phyloP scores from a whole-genome alignment of 2,888 invertebrate genomes.

The Sepiola atlantica region DNA sequence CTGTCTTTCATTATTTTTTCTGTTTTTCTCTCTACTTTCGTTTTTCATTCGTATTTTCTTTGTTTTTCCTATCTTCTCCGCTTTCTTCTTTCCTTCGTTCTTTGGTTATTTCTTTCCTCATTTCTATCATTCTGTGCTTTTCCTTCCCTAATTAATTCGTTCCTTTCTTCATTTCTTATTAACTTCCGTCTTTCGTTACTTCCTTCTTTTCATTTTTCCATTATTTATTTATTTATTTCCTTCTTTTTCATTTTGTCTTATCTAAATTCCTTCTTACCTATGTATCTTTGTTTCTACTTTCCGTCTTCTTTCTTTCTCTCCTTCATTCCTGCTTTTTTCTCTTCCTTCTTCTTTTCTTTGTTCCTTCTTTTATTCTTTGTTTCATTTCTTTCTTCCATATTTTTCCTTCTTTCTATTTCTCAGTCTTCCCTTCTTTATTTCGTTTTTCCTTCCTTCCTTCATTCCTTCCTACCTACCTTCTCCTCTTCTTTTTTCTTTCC shows the following conservation, averaged over 20 bases:
- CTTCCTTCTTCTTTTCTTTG: neutral
- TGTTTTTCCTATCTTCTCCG: neutral
- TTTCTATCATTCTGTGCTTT: neutral
- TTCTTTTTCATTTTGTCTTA: too few relatives aligned
- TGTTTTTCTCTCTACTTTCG: too few relatives aligned
- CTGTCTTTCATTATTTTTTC: neutral
- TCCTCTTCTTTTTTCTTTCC: too few relatives aligned
- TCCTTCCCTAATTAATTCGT: neutral
- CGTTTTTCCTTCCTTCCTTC: neutral
- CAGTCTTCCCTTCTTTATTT: neutral
- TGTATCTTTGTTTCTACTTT: neutral
- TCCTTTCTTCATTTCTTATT: neutral
- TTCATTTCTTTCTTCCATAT: too few relatives aligned
- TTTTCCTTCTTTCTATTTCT: neutral
- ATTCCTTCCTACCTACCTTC: neutral
- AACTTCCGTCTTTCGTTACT: neutral
- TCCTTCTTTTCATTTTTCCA: neutral
- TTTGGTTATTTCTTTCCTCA: neutral
- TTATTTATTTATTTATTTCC: too few relatives aligned
- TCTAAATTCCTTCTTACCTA: too few relatives aligned
- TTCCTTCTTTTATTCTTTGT: too few relatives aligned
- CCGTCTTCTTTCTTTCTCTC: neutral
- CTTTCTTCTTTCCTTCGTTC: neutral
- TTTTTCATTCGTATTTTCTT: neutral
- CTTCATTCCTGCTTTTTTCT: neutral